These are phyloP conservation scores for Zalophus californianus DNA, from an alignment of 2,797 vertebrate species.

Conservation along the genomic window DNA sequence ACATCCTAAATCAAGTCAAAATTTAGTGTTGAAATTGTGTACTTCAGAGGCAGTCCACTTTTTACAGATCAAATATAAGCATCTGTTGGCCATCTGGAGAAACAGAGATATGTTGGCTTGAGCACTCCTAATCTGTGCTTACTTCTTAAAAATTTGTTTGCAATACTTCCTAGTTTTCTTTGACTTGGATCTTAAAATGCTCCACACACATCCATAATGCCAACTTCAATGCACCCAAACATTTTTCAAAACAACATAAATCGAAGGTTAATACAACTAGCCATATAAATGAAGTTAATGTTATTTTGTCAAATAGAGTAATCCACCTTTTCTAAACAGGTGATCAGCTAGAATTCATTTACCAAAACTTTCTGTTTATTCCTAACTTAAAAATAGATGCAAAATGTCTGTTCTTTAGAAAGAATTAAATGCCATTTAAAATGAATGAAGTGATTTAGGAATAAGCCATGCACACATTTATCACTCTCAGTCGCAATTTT, in stretches of 20 bases:
- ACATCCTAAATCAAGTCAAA: slow-evolving; percentile 51
- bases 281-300: not conserved
- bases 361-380: not conserved
- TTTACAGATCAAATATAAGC: not conserved
- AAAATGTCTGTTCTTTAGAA: not conserved
- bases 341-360: not conserved
- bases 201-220: not conserved
- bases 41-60: not conserved
- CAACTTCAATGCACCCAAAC: not conserved
- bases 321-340: not conserved
- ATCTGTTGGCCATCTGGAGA: slow-evolving; percentile 12
- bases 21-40: not conserved
- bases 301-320: not conserved
- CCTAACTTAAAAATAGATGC: not conserved
- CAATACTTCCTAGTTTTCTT: not conserved
- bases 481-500: not conserved
- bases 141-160: not conserved
- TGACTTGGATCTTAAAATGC: not conserved
- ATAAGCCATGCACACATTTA: not conserved
- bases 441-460: not conserved
- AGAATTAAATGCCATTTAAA: not conserved
- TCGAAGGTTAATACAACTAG: not conserved
- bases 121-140: not conserved
- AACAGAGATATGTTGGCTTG: not conserved
- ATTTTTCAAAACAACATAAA: not conserved